Evolutionary conservation across 2,888 invertebrate species (phyloP), one percentile per base, ranked within the genome.

Genomic region (Coleophora deauratella): DNA sequence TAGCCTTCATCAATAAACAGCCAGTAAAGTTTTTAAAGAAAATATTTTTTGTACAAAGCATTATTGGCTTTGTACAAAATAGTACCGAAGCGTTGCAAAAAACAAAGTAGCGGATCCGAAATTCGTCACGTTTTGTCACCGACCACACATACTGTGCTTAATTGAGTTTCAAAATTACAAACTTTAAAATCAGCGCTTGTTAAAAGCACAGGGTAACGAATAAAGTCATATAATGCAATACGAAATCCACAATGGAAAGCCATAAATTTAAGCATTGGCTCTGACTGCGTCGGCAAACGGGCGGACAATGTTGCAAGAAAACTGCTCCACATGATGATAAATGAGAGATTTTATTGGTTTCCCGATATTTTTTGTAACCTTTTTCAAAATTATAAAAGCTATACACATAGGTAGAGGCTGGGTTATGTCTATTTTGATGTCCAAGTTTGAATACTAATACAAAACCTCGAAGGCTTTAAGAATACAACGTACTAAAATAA

Each of bases 231-330:
- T 70, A 70, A 69, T 70, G 62, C 62, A 61, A 63, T 58, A 55
- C 50, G 41, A 44, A 54, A 49, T 46, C 49, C 52, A 72, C 72
- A 74, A 74, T 68, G 68, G 59, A 14, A n/a, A 39, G 57, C 69
- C 70, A 62, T 79, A 79, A 78, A 80, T 77, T 72, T 72, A 65
- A 72, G 72, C 75, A 72, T 77, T 69, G 67, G 63, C 63, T 62
- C 62, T 59, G 68, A 59, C 59, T 51, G 55, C 38, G 38, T 38
- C 38, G 41, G 37, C 40, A 43, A 46, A 51, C 43, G 50, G 46
- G 37, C 39, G 42, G 44, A 79, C 76, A 69, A 56, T 72, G 78
- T 78, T 69, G 71, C 62, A 7, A 21, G 27, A 30, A 38, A 27
- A 13, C 13, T 27, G 59, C 51, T 66, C 65, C 13, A 2, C 31